A percentile compares a stretch with the other conserved stretches of the same genome.
Evolutionary conservation across 1,140 invertebrate species (phyloP).

Genomic region (Himalopsyche phryganea): DNA sequence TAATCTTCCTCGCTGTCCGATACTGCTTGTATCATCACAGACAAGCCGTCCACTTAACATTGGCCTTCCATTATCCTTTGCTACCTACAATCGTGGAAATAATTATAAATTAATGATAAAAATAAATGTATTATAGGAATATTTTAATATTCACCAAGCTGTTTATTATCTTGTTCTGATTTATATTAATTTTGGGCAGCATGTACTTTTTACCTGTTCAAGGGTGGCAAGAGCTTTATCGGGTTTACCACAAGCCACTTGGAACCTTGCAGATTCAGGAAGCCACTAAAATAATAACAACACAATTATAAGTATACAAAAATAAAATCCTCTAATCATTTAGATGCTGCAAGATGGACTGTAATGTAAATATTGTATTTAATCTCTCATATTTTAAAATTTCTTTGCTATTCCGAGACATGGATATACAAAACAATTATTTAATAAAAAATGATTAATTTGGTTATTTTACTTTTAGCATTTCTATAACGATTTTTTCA

Average conservation of each 20-base stretch:
- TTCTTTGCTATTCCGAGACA: background rate
- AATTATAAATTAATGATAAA: too few relatives aligned
- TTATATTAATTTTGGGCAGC: too few relatives aligned
- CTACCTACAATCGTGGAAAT: slow-evolving; percentile 51
- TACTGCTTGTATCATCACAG: slow-evolving; percentile 67
- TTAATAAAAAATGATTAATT: background rate
- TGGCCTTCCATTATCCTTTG: slow-evolving; percentile 83
- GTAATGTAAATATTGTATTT: background rate
- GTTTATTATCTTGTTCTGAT: too few relatives aligned
- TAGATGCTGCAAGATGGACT: too few relatives aligned
- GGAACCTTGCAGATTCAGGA: slow-evolving; percentile 87
- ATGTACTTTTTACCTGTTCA: slow-evolving; percentile 62
- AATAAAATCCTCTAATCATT: too few relatives aligned
- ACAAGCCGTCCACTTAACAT: slow-evolving; percentile 86
- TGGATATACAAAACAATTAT: background rate
- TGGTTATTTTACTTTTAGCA: too few relatives aligned
- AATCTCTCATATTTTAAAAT: background rate
- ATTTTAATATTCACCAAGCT: too few relatives aligned
- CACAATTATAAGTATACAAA: slow-evolving; percentile 15
- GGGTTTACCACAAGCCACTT: slow-evolving; percentile 78
- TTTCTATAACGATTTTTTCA: too few relatives aligned
- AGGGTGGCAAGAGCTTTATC: slow-evolving; percentile 84
- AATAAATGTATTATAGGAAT: too few relatives aligned
- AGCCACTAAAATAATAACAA: slow-evolving; percentile 68
- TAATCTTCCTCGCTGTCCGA: slow-evolving; percentile 65